Conservation (phyloP, 2,797 vertebrate species). For the Notamacropus eugenii region DNA sequence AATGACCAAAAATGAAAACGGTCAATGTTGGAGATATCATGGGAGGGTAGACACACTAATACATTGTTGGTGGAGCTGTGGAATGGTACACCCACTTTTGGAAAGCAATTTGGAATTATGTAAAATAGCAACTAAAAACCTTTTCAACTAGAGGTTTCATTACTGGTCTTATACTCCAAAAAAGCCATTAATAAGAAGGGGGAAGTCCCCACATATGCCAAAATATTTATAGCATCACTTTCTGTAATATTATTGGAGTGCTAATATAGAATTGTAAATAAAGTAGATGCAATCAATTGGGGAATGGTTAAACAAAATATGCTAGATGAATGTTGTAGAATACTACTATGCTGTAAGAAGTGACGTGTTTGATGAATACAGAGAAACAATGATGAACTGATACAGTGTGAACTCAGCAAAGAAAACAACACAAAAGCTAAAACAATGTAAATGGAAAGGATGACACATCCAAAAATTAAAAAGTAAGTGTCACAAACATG, state of each 20-base stretch:
- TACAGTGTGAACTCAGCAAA: neutral
- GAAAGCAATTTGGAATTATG: neutral
- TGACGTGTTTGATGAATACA: neutral
- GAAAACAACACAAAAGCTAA: neutral
- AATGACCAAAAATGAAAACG: neutral
- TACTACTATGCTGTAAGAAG: neutral
- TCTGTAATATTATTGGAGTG: neutral
- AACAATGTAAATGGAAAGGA: neutral
- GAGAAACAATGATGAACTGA: neutral
- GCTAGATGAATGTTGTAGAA: neutral
- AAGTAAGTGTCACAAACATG: neutral
- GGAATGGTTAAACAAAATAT: neutral
- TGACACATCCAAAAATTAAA: neutral
- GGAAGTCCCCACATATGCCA: neutral
- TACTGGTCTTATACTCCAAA: neutral
- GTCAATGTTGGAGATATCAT: neutral
- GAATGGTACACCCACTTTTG: neutral
- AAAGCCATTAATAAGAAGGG: neutral
- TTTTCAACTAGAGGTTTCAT: neutral
- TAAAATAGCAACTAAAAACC: neutral
- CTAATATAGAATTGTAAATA: neutral
- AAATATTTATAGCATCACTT: neutral
- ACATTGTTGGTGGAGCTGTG: neutral
- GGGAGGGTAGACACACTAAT: neutral
- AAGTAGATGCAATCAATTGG: neutral